Evolutionary conservation across 2,797 vertebrate species (phyloP), one percentile per base, ranked within the genome.

Genomic region (Myiotriccus ornatus): DNA sequence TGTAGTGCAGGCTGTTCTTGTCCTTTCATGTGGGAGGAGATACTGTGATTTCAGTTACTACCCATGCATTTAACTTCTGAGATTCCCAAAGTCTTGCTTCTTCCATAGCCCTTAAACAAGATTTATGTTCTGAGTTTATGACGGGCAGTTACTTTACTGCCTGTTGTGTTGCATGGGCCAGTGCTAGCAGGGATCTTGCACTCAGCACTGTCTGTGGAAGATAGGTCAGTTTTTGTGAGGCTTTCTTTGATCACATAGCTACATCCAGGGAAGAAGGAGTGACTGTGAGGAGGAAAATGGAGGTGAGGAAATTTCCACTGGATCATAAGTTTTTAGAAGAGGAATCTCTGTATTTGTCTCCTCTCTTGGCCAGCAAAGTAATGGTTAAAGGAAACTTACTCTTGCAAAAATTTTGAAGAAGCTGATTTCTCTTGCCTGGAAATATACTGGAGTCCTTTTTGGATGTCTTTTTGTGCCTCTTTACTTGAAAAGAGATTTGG

Each of bases 11-110:
- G 30, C 75, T 91, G 75, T 80, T 92, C 53, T 77, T 87, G 35
- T 91, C 60, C 65, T 91, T 95, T 93, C 53, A 87, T 68, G 76
- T 84, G 35, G 52, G 77, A 95, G 28, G 41, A 75, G 65, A 46
- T 57, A 41, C 50, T 73, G 46, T 89, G 69, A 87, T 87, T 94
- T 95, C 71, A 89, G 39, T 37, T 50, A 77, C 75, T 85, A 27
- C n/a, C 64, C 47, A 62, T 87, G 53, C 62, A 71, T 71, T 91
- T 85, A 87, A 32, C 39, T 81, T 77, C 87, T 78, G 43, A 94
- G 56, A 62, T 83, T 65, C 46, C n/a, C 35, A 83, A 71, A 80
- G 55, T 60, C n/a, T 65, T 80, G 44, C 10, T 70, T 90, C 87
- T 81, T 41, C 27, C 2, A 4, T 8, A 64, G 56, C 67, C 53